Evolutionary conservation across 2,113 vertebrate genomes (phyloP).

Genomic region (Psettodes erumei): DNA sequence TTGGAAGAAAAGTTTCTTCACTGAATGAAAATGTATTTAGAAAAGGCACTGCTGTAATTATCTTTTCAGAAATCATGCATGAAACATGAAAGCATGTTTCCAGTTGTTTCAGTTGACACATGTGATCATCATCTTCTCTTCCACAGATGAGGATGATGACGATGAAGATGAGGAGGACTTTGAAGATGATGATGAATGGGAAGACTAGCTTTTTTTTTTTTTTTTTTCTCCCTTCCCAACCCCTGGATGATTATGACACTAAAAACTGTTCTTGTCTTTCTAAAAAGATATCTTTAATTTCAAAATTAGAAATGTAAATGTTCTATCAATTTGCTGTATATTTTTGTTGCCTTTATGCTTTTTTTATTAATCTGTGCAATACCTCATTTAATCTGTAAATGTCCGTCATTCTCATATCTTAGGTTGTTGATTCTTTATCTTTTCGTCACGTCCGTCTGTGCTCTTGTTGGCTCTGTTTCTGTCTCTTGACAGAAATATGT

Average conservation of each 20-base stretch:
- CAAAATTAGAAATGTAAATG: conserved; percentile 94
- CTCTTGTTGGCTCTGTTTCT: conserved; percentile 3
- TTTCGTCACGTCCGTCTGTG: conserved; percentile 1
- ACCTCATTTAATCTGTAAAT: conserved; percentile 97
- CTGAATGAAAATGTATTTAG: background rate
- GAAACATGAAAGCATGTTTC: too few species aligned
- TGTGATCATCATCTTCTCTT: conserved; percentile 12
- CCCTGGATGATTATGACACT: conserved; percentile 87
- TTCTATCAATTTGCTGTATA: conserved; percentile 96
- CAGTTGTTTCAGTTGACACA: background rate
- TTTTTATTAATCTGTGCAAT: conserved; percentile 98
- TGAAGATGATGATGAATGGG: conserved; percentile 98
- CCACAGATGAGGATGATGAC: conserved; percentile 94
- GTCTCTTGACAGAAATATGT: conserved; percentile 25
- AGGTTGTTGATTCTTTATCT: conserved; percentile 46
- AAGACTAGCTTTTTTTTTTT: conserved; percentile 86
- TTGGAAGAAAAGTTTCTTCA: background rate
- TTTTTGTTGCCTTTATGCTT: conserved; percentile 96
- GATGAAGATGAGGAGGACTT: conserved; percentile 97
- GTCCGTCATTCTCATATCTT: conserved; percentile 88
- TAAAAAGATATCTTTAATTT: conserved; percentile 85
- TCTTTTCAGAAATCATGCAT: background rate
- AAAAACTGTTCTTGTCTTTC: conserved; percentile 89
- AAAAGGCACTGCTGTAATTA: background rate
- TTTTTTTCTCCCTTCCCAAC: conserved; percentile 12